Percentiles rank a stretch among this genome's conserved stretches.
Evolutionary conservation across 2,797 vertebrate species (phyloP).

Genomic region (Natrix natrix): DNA sequence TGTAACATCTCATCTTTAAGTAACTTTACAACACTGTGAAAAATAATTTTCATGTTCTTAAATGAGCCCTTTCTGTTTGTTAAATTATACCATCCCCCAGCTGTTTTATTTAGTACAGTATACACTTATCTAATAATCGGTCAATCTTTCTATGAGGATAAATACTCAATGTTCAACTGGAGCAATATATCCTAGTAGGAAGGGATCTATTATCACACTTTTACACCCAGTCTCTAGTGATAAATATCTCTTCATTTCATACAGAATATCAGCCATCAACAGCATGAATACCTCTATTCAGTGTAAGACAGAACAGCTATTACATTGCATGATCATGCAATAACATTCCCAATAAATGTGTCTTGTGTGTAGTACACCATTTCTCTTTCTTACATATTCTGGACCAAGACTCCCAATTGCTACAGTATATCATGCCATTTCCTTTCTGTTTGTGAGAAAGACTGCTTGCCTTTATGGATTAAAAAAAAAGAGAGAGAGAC

Average conservation of each 20-base stretch:
- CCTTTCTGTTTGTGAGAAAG: conserved; percentile 44
- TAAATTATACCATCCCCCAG: background rate
- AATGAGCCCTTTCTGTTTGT: background rate
- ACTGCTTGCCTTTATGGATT: conserved; percentile 38
- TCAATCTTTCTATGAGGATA: background rate
- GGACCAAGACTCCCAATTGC: background rate
- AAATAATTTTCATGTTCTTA: background rate
- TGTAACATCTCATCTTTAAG: background rate
- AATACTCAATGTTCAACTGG: background rate
- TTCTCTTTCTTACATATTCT: background rate
- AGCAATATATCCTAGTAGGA: background rate
- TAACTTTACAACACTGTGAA: background rate
- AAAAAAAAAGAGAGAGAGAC: conserved; percentile 43
- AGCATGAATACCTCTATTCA: background rate
- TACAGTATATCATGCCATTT: background rate
- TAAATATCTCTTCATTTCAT: background rate
- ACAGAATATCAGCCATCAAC: background rate
- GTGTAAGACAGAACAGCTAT: background rate
- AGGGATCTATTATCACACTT: background rate
- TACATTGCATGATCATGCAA: background rate
- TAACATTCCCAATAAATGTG: background rate
- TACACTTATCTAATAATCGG: background rate
- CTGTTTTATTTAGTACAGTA: background rate
- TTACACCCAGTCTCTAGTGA: background rate
- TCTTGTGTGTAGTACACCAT: too few species aligned